Percentiles rank a stretch among this genome's conserved stretches.
phyloP scores from a whole-genome alignment of 2,113 vertebrate genomes.

The Mesoclemmys tuberculata region DNA sequence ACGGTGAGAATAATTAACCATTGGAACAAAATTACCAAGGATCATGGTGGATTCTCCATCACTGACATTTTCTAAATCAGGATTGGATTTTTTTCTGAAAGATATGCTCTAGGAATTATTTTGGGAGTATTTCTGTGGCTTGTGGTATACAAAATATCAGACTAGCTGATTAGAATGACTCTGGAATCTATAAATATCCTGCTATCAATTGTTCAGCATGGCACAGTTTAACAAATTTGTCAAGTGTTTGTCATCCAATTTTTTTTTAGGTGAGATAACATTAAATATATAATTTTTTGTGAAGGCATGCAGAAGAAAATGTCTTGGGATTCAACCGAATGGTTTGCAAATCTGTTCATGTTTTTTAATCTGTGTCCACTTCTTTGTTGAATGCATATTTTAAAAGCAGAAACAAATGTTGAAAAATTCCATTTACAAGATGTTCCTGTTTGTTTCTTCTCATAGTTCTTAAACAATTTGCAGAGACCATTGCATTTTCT shows the following conservation, averaged over 20 bases:
- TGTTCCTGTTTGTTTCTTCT: conserved; percentile 20
- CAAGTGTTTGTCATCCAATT: conserved; percentile 5
- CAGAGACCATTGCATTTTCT: conserved; percentile 32
- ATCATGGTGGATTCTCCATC: neutral
- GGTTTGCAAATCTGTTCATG: neutral
- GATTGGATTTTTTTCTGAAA: neutral
- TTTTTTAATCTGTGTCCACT: conserved; percentile 3
- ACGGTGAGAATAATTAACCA: neutral
- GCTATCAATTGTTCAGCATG: neutral
- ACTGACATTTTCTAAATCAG: neutral
- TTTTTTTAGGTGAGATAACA: conserved; percentile 38
- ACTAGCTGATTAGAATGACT: neutral
- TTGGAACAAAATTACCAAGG: neutral
- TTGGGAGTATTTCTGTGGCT: neutral
- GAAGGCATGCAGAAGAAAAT: conserved; percentile 24
- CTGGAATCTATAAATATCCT: neutral
- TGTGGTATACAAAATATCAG: neutral
- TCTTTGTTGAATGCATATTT: conserved; percentile 32
- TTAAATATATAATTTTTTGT: conserved; percentile 45
- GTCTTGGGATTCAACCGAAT: neutral
- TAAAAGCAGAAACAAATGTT: conserved; percentile 43
- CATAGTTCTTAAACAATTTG: conserved; percentile 4
- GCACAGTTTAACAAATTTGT: neutral
- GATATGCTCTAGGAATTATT: neutral
- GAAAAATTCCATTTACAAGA: conserved; percentile 28